These are phyloP conservation scores for Spea bombifrons DNA, from an alignment of 2,113 vertebrate genomes.

Conservation along the genomic window DNA sequence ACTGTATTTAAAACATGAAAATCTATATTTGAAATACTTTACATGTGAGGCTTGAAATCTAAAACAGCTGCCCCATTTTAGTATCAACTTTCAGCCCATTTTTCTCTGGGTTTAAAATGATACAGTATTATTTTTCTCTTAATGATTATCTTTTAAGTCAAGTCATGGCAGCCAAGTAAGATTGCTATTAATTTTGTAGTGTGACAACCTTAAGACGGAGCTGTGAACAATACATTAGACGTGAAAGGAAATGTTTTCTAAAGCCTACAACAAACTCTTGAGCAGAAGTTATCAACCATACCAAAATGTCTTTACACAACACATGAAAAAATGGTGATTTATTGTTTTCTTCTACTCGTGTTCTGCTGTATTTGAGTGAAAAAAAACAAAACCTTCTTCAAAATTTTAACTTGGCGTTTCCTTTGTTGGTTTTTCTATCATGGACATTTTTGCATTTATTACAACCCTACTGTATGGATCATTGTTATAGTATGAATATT, in stretches of 20 bases:
- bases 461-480: too few species aligned
- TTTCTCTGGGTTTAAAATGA: constrained; percentile 27
- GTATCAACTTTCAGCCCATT: constrained; percentile 3
- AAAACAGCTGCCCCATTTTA: constrained; percentile 62
- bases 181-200: constrained; percentile 62
- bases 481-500: too few species aligned
- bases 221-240: constrained; percentile 60
- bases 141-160: constrained; percentile 62
- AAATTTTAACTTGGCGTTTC: too few species aligned
- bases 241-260: constrained; percentile 62
- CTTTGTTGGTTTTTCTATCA: too few species aligned
- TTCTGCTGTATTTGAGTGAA: too few species aligned
- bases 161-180: constrained; percentile 64
- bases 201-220: constrained; percentile 69
- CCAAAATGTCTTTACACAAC: constrained; percentile 74
- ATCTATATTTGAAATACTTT: neutral
- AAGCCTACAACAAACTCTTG: constrained; percentile 64
- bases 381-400: too few species aligned
- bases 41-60: constrained; percentile 34
- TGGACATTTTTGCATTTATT: too few species aligned
- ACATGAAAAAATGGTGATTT: constrained; percentile 52
- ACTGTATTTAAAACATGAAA: too few species aligned
- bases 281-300: constrained; percentile 72
- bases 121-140: constrained; percentile 57
- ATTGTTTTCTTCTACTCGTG: too few species aligned